Percentiles rank a stretch among this genome's conserved stretches.
These are phyloP conservation scores for Euura lappo DNA, from an alignment of 1,140 invertebrate species.

Conservation along the genomic window DNA sequence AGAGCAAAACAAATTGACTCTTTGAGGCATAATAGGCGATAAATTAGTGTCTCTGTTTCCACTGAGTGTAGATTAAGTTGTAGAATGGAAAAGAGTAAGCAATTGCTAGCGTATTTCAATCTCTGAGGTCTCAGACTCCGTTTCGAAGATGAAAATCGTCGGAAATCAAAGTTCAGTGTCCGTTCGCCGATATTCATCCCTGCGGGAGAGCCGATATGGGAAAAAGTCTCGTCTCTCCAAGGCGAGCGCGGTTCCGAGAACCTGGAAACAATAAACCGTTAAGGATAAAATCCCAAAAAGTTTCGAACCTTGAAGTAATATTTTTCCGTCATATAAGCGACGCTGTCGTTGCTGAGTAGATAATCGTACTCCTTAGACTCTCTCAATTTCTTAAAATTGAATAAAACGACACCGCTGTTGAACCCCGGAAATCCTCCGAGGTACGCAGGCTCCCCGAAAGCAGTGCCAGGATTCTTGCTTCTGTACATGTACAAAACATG, in stretches of 20 bases:
- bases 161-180: neutral
- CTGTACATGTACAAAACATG: slow-evolving; percentile 78
- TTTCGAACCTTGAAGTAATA: slow-evolving; percentile 67
- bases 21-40: no score
- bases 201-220: neutral
- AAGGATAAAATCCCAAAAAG: neutral
- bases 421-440: slow-evolving; percentile 75
- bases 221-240: neutral
- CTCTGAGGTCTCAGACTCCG: no score
- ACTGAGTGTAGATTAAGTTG: no score
- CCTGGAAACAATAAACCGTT: no score
- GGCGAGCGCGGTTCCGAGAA: neutral
- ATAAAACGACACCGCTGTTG: slow-evolving; percentile 82
- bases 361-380: slow-evolving; percentile 67
- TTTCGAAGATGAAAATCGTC: no score
- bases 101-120: no score
- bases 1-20: no score
- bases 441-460: slow-evolving; percentile 64
- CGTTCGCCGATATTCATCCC: neutral
- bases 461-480: slow-evolving; percentile 65
- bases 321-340: slow-evolving; percentile 70
- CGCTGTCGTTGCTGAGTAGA: slow-evolving; percentile 63
- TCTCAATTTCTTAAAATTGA: slow-evolving; percentile 75
- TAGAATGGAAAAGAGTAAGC: no score
- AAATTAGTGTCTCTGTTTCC: no score